Evolutionary conservation across 1,140 invertebrate genomes (phyloP), one percentile per base, ranked within the genome.

Genomic region (Gryon sp.): DNA sequence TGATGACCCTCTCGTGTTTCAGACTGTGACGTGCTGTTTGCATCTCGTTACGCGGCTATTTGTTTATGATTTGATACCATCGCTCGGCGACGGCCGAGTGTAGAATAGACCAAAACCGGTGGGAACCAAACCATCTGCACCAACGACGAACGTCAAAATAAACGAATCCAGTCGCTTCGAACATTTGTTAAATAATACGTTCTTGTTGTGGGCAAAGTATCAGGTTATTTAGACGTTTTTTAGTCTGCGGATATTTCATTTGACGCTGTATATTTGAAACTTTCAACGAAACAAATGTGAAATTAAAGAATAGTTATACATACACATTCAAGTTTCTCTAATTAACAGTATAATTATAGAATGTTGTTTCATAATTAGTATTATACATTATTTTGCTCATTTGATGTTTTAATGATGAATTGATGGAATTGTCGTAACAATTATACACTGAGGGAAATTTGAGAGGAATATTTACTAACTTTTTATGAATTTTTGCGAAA

Each of bases 41-140:
- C 75, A 77, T 77, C 75, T 77, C 75, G 68, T 77, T 77, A 77
- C 68, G 53, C 52, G 40, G 60, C 53, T 77, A 77, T 77, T 77
- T 77, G 75, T 77, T 77, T 77, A 66, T 77, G 62, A 77, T 77
- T 77, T 77, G 75, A 77, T 77, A 77, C 60, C 75, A 70, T 66
- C 59, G 73, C 38, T 18, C 46, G 63, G 52, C 30, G 30, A 55
- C 40, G n/a, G 46, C n/a, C 7, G 38, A 60, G 52, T 53, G 46
- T 34, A 32, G 43, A 59, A 60, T 60, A 45, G 55, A 60, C 45
- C 24, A 30, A 69, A 69, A 48, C 46, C 26, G 19, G 45, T 52
- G 45, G 55, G 55, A 60, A 60, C 43, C 50, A 9, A 46, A 15
- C 53, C 52, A 70, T 60, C 53, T 43, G 46, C 28, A 52, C 11